Conservation (phyloP, 2,888 invertebrate genomes). For the Nomada ruficornis region DNA sequence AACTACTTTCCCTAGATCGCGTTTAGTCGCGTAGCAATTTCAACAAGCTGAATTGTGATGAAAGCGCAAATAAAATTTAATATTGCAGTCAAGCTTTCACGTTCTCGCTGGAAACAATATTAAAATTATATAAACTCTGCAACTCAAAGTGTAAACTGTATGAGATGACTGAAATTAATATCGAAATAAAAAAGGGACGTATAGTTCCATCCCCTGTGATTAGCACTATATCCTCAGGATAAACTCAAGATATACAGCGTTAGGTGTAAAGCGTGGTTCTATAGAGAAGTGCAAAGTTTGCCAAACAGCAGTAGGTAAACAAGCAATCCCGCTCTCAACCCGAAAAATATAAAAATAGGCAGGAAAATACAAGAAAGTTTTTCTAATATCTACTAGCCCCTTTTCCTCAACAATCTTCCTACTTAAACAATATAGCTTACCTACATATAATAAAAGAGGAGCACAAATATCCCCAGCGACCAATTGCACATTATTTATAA, state of each 20-base stretch:
- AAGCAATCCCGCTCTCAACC: background rate
- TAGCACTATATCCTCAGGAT: conserved; percentile 37
- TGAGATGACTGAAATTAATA: background rate
- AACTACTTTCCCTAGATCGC: too few relatives aligned
- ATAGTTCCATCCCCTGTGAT: conserved; percentile 24
- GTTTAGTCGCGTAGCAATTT: too few relatives aligned
- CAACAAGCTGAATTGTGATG: too few relatives aligned
- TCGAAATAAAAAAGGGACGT: conserved; percentile 14
- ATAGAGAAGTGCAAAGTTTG: conserved; percentile 28
- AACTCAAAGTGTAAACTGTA: too few relatives aligned
- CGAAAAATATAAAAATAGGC: background rate
- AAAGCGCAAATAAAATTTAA: too few relatives aligned
- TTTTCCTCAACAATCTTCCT: background rate
- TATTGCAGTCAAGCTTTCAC: too few relatives aligned
- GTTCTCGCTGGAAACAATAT: too few relatives aligned
- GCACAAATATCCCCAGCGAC: too few relatives aligned
- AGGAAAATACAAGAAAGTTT: background rate
- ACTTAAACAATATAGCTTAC: background rate
- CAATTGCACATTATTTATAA: too few relatives aligned
- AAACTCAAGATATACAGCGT: conserved; percentile 37
- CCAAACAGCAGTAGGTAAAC: conserved; percentile 3
- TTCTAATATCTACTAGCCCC: background rate
- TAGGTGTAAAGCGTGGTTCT: conserved; percentile 7
- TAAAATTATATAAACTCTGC: too few relatives aligned
- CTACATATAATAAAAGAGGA: too few relatives aligned